These are phyloP conservation scores for Sebastes paucispinis DNA, from an alignment of 2,797 vertebrate species.

Conservation along the genomic window DNA sequence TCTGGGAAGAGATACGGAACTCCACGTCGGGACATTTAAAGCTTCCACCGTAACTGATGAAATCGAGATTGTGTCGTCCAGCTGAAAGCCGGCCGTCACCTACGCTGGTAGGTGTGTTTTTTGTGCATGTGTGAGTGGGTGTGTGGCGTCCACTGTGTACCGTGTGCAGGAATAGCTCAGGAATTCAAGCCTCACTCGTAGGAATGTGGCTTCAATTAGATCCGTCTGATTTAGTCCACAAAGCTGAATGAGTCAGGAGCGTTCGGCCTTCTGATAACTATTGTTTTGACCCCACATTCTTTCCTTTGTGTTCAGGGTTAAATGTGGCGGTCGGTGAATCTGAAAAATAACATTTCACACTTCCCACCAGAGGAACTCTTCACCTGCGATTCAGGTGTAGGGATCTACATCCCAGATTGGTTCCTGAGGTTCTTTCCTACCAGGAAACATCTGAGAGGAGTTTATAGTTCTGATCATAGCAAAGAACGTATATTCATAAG, in stretches of 20 bases:
- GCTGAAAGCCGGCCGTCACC: background rate
- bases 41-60: background rate
- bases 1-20: conserved; percentile 25
- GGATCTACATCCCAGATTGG: background rate
- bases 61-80: background rate
- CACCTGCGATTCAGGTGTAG: background rate
- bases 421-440: background rate
- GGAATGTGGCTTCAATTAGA: conserved; percentile 77
- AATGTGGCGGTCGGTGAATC: conserved; percentile 46
- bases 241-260: conserved; percentile 59
- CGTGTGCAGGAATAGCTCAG: conserved; percentile 50
- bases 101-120: conserved; percentile 9
- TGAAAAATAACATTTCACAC: conserved; percentile 46
- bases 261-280: conserved; percentile 42
- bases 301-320: conserved; percentile 44
- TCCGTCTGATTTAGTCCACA: conserved; percentile 59
- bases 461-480: conserved; percentile 33
- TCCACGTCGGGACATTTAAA: background rate
- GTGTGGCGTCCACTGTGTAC: conserved; percentile 28
- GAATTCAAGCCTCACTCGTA: conserved; percentile 62
- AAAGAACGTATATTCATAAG: no score
- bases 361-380: conserved; percentile 26
- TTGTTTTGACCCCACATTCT: conserved; percentile 44
- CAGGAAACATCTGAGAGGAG: conserved; percentile 39
- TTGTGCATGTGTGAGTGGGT: conserved; percentile 28